These are phyloP conservation scores for Sebastes itinus DNA, from an alignment of 2,797 vertebrate species.

Conservation along the genomic window DNA sequence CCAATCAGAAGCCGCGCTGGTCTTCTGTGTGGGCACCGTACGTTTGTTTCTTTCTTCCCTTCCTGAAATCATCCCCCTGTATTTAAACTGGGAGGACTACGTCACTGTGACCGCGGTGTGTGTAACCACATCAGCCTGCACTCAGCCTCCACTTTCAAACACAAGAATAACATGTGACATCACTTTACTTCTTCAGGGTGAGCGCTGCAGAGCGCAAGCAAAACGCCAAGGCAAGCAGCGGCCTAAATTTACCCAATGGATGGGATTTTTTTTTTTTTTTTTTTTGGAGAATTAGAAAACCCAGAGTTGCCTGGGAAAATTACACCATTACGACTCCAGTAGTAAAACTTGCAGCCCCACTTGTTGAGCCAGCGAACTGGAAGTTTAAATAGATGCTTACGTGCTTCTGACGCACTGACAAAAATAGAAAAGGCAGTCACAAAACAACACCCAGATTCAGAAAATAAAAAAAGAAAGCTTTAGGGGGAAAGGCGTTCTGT, in stretches of 20 bases:
- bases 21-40: conserved; percentile 9
- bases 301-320: conserved; percentile 15
- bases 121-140: conserved; percentile 57
- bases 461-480: conserved; percentile 30
- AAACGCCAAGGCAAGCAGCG: conserved; percentile 5
- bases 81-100: conserved; percentile 61
- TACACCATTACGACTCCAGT: not conserved
- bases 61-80: conserved; percentile 54
- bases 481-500: not conserved
- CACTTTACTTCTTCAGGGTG: conserved; percentile 54
- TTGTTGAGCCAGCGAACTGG: not conserved
- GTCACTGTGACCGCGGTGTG: conserved; percentile 59
- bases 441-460: conserved; percentile 46
- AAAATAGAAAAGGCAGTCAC: conserved; percentile 53
- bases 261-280: not conserved
- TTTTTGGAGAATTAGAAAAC: conserved; percentile 14
- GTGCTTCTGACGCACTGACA: conserved; percentile 20
- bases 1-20: conserved; percentile 1
- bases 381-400: conserved; percentile 30
- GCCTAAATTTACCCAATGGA: conserved; percentile 26
- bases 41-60: conserved; percentile 31
- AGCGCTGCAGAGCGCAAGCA: not conserved
- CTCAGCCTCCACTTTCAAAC: conserved; percentile 57
- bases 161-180: conserved; percentile 78
- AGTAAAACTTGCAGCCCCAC: not conserved